These are phyloP conservation scores for Ischnura elegans DNA, from an alignment of 2,888 invertebrate species.

Conservation along the genomic window DNA sequence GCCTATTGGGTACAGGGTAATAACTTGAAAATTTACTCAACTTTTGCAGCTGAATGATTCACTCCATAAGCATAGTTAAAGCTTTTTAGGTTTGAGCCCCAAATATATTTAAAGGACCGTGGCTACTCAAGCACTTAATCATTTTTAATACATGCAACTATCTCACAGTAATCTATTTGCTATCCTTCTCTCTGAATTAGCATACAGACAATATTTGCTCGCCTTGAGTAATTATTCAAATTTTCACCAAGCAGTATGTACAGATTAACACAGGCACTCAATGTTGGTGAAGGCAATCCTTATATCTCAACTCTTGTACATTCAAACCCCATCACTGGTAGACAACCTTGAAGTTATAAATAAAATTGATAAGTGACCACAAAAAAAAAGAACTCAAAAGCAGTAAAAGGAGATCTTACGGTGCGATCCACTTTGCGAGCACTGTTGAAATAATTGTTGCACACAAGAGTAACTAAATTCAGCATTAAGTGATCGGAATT, in stretches of 20 bases:
- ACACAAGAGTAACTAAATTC: too few relatives aligned
- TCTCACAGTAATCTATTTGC: slow-evolving; percentile 25
- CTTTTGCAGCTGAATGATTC: neutral
- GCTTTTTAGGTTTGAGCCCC: slow-evolving; percentile 33
- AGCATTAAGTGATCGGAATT: too few relatives aligned
- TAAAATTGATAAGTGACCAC: neutral
- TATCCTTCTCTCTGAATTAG: slow-evolving; percentile 31
- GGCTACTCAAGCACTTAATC: slow-evolving; percentile 58
- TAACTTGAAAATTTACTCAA: neutral
- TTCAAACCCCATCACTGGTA: slow-evolving; percentile 61
- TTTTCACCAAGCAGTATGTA: slow-evolving; percentile 37
- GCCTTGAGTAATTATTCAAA: neutral
- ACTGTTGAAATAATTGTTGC: neutral
- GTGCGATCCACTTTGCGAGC: neutral
- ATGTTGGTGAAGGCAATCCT: neutral
- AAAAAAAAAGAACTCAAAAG: neutral
- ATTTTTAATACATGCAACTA: slow-evolving; percentile 54
- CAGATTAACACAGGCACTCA: slow-evolving; percentile 53
- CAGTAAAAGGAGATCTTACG: neutral
- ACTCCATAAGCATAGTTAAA: slow-evolving; percentile 37
- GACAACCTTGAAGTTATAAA: slow-evolving; percentile 58
- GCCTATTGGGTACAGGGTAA: neutral
- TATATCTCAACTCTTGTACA: slow-evolving; percentile 62
- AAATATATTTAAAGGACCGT: slow-evolving; percentile 19
- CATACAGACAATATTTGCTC: slow-evolving; percentile 2